These are phyloP conservation scores for Ethmia dodecea DNA, from an alignment of 2,888 invertebrate species.

Conservation along the genomic window DNA sequence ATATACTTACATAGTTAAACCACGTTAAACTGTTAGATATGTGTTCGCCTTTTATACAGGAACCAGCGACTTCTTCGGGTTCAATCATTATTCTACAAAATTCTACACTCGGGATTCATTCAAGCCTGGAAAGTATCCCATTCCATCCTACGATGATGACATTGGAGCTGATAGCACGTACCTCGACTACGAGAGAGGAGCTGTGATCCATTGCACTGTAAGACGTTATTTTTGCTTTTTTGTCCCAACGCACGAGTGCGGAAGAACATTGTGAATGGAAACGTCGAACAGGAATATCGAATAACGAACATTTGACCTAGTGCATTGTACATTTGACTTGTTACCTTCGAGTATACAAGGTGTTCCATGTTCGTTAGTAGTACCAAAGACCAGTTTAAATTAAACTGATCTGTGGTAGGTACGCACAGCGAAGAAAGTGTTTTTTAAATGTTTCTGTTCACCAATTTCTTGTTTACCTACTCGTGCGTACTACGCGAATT, in stretches of 20 bases:
- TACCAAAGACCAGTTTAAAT: too few species aligned
- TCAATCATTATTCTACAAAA: slow-evolving; percentile 50
- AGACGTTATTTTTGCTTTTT: slow-evolving; percentile 5
- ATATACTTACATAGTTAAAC: too few species aligned
- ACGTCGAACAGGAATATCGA: not conserved
- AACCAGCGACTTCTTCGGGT: slow-evolving; percentile 55
- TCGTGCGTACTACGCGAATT: too few species aligned
- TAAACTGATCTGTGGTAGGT: too few species aligned
- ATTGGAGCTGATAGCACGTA: slow-evolving; percentile 35
- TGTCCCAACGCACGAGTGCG: not conserved
- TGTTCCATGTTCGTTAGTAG: too few species aligned
- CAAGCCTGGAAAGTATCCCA: slow-evolving; percentile 27
- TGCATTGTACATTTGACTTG: too few species aligned
- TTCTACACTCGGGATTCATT: slow-evolving; percentile 35
- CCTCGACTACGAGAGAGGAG: slow-evolving; percentile 35
- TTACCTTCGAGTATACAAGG: too few species aligned
- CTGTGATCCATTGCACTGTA: slow-evolving; percentile 38
- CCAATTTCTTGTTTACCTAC: too few species aligned
- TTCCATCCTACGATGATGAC: slow-evolving; percentile 52
- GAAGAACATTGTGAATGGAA: not conserved
- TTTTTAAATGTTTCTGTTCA: too few species aligned
- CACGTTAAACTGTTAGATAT: too few species aligned
- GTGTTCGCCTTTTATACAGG: slow-evolving; percentile 34
- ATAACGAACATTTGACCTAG: too few species aligned
- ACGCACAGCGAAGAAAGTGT: too few species aligned